phyloP scores from a whole-genome alignment of 2,888 invertebrate genomes.

The Liodrosophila aerea region DNA sequence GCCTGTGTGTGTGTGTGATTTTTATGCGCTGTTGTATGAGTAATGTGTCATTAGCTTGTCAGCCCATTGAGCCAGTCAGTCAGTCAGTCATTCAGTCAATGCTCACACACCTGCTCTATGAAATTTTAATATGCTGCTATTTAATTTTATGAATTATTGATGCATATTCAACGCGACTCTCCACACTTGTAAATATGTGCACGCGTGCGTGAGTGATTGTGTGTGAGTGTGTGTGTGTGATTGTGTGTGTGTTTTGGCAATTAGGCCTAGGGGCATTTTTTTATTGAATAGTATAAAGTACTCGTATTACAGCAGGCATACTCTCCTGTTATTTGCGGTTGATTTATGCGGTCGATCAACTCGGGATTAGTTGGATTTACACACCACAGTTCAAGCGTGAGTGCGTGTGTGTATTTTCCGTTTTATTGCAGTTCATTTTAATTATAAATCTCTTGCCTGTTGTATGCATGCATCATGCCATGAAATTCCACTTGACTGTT shows the following conservation, averaged over 20 bases:
- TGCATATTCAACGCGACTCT: slow-evolving; percentile 52
- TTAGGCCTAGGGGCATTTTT: slow-evolving; percentile 55
- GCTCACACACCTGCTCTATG: background rate
- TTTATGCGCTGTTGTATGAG: slow-evolving; percentile 39
- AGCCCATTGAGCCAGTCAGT: slow-evolving; percentile 9
- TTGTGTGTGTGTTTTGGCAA: slow-evolving; percentile 32
- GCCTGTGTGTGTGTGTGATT: slow-evolving; percentile 25
- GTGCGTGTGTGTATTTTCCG: slow-evolving; percentile 16
- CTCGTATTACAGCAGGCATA: too few species aligned
- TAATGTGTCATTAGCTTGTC: slow-evolving; percentile 49
- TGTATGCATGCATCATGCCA: slow-evolving; percentile 29
- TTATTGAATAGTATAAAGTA: slow-evolving; percentile 42
- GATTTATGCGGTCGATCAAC: slow-evolving; percentile 73
- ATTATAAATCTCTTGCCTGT: slow-evolving; percentile 50
- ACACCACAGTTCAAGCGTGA: slow-evolving; percentile 30
- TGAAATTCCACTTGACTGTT: slow-evolving; percentile 16
- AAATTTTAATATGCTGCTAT: slow-evolving; percentile 53
- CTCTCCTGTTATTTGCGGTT: slow-evolving; percentile 57
- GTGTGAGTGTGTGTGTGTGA: background rate
- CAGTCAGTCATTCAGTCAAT: slow-evolving; percentile 34
- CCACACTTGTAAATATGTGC: slow-evolving; percentile 8
- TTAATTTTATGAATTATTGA: slow-evolving; percentile 74
- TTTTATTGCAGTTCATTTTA: slow-evolving; percentile 61
- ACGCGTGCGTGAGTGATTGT: background rate
- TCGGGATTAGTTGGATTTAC: slow-evolving; percentile 66